Percentiles rank a stretch among this genome's conserved stretches.
Evolutionary conservation across 2,888 invertebrate genomes (phyloP).

Genomic region (Trisateles emortualis): DNA sequence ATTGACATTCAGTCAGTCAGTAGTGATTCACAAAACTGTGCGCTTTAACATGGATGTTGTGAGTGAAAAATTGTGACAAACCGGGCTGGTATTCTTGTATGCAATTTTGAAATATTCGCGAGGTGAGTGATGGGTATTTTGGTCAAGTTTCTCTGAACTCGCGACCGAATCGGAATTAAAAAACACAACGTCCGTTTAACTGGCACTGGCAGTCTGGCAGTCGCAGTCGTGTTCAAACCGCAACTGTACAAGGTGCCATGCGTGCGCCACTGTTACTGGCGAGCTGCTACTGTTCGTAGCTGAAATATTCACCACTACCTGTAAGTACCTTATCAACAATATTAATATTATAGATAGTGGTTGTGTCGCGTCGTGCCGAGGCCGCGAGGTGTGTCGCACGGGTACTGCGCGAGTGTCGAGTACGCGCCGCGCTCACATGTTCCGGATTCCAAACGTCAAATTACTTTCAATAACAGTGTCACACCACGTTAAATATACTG

Average conservation of each 20-base stretch:
- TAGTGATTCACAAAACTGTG: conserved; percentile 6
- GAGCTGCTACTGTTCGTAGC: too few relatives aligned
- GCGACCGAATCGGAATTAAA: conserved; percentile 28
- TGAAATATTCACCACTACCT: too few relatives aligned
- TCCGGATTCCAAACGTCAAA: conserved; percentile 20
- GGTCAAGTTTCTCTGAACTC: conserved; percentile 33
- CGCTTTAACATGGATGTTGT: conserved; percentile 8
- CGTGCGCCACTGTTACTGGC: neutral
- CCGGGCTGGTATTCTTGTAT: conserved; percentile 26
- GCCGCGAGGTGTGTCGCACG: too few relatives aligned
- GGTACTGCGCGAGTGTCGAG: neutral
- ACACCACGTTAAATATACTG: neutral
- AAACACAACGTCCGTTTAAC: conserved; percentile 19
- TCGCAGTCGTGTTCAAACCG: conserved; percentile 20
- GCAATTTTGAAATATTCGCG: conserved; percentile 35
- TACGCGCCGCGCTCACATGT: neutral
- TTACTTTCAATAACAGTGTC: conserved; percentile 10
- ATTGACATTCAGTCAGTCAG: too few relatives aligned
- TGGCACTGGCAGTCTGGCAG: too few relatives aligned
- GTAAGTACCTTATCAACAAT: too few relatives aligned
- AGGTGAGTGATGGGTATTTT: conserved; percentile 45
- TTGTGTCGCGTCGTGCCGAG: too few relatives aligned
- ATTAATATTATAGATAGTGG: too few relatives aligned
- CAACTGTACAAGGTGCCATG: neutral
- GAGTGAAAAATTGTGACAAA: conserved; percentile 28